These are phyloP conservation scores for Scaptodrosophila lebanonensis DNA, from an alignment of 1,140 invertebrate genomes.

Conservation along the genomic window DNA sequence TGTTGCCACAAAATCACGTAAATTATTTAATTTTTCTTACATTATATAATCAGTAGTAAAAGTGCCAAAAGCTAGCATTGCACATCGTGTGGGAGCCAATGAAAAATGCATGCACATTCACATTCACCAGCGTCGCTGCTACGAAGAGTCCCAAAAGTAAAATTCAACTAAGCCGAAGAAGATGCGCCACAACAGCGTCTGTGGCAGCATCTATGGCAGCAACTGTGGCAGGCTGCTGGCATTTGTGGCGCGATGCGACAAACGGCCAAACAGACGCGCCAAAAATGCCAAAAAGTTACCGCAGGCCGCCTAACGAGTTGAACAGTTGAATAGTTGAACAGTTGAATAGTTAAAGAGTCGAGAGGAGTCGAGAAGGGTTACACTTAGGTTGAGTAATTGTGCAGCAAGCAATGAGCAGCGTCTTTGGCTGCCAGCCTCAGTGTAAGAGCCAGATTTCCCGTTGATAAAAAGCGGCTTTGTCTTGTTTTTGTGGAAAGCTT, in stretches of 20 bases:
- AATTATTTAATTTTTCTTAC: slow-evolving; percentile 66
- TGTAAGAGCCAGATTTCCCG: slow-evolving; percentile 67
- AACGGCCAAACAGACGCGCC: slow-evolving; percentile 27
- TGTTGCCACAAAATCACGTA: slow-evolving; percentile 20
- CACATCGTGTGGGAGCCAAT: slow-evolving; percentile 69
- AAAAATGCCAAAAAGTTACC: slow-evolving; percentile 52
- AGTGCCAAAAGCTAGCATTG: slow-evolving; percentile 72
- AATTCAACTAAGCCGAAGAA: slow-evolving; percentile 73
- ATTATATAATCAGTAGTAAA: slow-evolving; percentile 65
- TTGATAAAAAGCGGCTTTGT: slow-evolving; percentile 60
- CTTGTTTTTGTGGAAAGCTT: slow-evolving; percentile 36
- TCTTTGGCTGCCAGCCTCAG: slow-evolving; percentile 40
- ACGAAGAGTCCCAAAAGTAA: slow-evolving; percentile 37
- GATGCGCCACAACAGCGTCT: slow-evolving; percentile 48
- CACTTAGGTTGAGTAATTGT: slow-evolving; percentile 74
- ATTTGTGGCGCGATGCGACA: slow-evolving; percentile 32
- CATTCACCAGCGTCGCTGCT: slow-evolving; percentile 35
- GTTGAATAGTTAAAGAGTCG: too few relatives aligned
- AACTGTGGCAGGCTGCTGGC: too few relatives aligned
- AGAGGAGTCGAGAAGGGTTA: too few relatives aligned
- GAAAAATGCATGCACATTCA: slow-evolving; percentile 55
- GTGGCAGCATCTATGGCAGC: not conserved
- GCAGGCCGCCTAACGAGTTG: slow-evolving; percentile 47
- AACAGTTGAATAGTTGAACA: slow-evolving; percentile 36
- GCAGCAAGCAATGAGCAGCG: slow-evolving; percentile 56